Conservation (phyloP, 1,140 invertebrate genomes). For the Tetragonula clypearis region DNA sequence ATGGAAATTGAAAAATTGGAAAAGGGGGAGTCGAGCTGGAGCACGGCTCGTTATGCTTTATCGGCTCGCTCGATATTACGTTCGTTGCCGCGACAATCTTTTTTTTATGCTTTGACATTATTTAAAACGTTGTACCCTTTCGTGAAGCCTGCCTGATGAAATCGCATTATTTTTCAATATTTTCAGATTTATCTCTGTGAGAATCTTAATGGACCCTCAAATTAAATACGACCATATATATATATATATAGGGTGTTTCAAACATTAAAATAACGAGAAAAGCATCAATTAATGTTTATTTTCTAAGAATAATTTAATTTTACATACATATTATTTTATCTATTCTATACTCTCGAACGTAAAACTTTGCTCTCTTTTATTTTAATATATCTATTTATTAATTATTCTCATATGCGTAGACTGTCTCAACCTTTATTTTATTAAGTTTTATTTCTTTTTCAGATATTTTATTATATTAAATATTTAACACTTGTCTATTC, state of each 20-base stretch:
- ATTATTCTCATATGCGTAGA: neutral
- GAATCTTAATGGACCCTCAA: neutral
- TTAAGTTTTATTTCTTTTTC: neutral
- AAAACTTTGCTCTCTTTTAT: neutral
- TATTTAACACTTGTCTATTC: neutral
- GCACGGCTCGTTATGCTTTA: slow-evolving; percentile 72
- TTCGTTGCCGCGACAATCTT: slow-evolving; percentile 33
- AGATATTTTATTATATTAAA: neutral
- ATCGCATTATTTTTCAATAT: slow-evolving; percentile 25
- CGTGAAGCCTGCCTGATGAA: neutral
- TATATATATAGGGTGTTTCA: neutral
- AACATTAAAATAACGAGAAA: neutral
- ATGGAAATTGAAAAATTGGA: slow-evolving; percentile 70
- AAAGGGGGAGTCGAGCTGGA: slow-evolving; percentile 63
- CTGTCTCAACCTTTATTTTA: neutral
- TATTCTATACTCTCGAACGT: no score
- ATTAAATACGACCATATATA: neutral
- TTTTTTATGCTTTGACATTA: slow-evolving; percentile 24
- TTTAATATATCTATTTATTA: neutral
- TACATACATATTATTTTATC: neutral
- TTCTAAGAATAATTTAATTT: neutral
- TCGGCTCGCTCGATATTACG: slow-evolving; percentile 63
- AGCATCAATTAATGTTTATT: neutral
- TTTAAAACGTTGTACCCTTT: slow-evolving; percentile 32
- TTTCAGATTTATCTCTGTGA: neutral